Conservation (phyloP, 2,888 invertebrate genomes). For the Eristalis pertinax region DNA sequence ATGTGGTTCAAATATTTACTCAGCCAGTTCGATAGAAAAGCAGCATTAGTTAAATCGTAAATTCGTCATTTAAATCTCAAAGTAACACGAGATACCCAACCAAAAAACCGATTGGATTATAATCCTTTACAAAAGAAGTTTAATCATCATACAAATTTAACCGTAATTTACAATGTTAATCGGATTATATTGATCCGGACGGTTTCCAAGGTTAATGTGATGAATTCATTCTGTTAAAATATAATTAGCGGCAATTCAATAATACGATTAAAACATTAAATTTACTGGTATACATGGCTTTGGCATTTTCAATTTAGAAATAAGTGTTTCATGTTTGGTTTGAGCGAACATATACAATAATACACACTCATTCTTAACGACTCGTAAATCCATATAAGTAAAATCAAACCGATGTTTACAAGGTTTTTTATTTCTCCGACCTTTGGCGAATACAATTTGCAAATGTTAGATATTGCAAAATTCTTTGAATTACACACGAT, state of each 20-base stretch:
- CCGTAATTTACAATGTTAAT: conserved; percentile 59
- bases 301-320: neutral
- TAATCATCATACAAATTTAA: conserved; percentile 51
- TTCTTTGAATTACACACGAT: neutral
- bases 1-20: conserved; percentile 15
- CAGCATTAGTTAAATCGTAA: conserved; percentile 14
- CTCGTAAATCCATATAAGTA: neutral
- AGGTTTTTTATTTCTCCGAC: neutral
- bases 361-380: neutral
- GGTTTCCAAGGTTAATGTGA: conserved; percentile 59
- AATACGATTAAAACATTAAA: conserved; percentile 26
- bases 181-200: conserved; percentile 52
- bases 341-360: neutral
- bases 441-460: neutral
- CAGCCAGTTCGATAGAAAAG: neutral
- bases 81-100: conserved; percentile 28
- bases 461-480: neutral
- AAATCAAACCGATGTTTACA: neutral
- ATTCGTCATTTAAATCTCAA: conserved; percentile 4
- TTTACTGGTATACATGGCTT: neutral
- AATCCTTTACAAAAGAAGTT: conserved; percentile 57
- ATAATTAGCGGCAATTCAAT: conserved; percentile 17
- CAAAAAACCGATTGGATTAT: conserved; percentile 50
- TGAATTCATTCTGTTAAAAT: conserved; percentile 41
- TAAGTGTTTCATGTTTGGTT: neutral